These are phyloP conservation scores for Synaphobranchus kaupii DNA, from an alignment of 2,797 vertebrate species.

Conservation along the genomic window DNA sequence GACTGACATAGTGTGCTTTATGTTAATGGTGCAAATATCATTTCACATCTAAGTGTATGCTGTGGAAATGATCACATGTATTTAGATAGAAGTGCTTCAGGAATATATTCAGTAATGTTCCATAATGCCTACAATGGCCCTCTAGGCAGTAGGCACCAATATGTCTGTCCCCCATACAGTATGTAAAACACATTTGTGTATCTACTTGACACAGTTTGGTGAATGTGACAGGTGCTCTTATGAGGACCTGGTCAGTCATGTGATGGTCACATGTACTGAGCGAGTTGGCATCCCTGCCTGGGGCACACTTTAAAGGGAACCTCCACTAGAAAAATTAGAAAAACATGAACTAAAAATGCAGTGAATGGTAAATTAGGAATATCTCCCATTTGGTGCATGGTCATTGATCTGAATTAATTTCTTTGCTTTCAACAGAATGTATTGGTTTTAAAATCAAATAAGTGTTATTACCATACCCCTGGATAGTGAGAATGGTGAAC, in stretches of 20 bases:
- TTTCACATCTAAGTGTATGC: not conserved
- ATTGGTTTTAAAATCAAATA: not conserved
- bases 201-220: conserved; percentile 1
- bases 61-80: not conserved
- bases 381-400: not conserved
- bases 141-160: not conserved
- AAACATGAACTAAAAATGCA: too few species aligned
- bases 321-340: too few species aligned
- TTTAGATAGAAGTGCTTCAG: not conserved
- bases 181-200: not conserved
- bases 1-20: too few species aligned
- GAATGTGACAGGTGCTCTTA: not conserved
- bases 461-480: not conserved
- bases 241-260: not conserved
- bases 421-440: not conserved
- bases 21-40: too few species aligned
- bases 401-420: not conserved
- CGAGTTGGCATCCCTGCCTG: conserved; percentile 12
- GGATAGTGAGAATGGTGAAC: too few species aligned
- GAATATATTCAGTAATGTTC: not conserved
- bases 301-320: conserved; percentile 24
- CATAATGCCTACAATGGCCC: not conserved
- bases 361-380: not conserved
- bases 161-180: not conserved
- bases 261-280: conserved; percentile 13